Base-by-base conservation (phyloP, 2,888 invertebrate genomes). In the Timema cristinae region DNA sequence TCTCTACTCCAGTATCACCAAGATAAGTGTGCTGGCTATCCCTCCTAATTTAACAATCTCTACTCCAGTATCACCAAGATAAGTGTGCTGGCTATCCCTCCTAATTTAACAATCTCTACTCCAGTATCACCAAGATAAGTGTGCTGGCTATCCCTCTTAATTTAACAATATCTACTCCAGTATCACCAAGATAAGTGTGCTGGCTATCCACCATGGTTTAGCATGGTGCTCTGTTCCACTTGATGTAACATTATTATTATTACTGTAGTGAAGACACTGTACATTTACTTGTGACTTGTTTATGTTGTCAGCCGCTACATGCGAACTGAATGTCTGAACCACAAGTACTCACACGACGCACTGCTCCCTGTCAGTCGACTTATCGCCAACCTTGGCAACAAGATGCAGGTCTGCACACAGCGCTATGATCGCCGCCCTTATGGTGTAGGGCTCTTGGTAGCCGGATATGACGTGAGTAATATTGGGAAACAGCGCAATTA, bases 401-500 rank as follows among this genome's bases (percentile, higher is more conserved):
- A 97, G 84, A 95, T 98, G 91, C 98, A 95, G 83, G 89, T 92
- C 6, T 97, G 97, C 75, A 99, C 99, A 0, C 99, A 99, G 83
- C 88, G 97, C 75, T 99, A 99, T 79, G 98, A 98, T 79, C 90
- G 97, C 79, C 87, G 99, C 72, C 99, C 99, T 0, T 96, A 96
- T 78, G 99, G 99, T 59, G 98, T 99, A 16, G 99, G 99, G 1
- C 85, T 99, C n/a, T 85, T 99, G 47, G 93, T 99, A 7, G 96
- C 95, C 78, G 99, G 98, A 52, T 97, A 93, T 84, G 99, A 99
- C 85, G 95, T 93, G 80, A 88, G 89, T 85, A 9, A 47, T n/a
- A n/a, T n/a, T n/a, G n/a, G n/a, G n/a, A n/a, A n/a, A n/a, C n/a
- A n/a, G n/a, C n/a, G n/a, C n/a, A n/a, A n/a, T n/a, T n/a, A n/a